A percentile compares a stretch with the other conserved stretches of the same genome.
phyloP scores from a whole-genome alignment of 2,888 invertebrate genomes.

The Rutpela maculata region DNA sequence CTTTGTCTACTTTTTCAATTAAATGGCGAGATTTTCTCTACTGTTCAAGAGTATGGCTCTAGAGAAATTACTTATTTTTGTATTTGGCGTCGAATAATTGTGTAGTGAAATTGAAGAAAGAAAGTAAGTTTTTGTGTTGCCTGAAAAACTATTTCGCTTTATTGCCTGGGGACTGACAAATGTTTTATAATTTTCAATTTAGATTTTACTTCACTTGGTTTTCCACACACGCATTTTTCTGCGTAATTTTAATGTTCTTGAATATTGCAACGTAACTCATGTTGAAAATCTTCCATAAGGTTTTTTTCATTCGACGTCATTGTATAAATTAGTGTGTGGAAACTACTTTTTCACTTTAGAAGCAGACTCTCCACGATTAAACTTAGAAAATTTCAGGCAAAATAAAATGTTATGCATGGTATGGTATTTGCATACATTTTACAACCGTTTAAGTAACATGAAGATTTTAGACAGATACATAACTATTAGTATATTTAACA shows the following conservation, averaged over 20 bases:
- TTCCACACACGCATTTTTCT: too few relatives aligned
- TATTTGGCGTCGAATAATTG: conserved; percentile 49
- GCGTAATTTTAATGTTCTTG: too few relatives aligned
- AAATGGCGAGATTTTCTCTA: conserved; percentile 7
- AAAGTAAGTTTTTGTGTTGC: conserved; percentile 3
- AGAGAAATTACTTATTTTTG: conserved; percentile 56
- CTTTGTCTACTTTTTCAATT: conserved; percentile 5
- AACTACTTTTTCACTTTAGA: too few relatives aligned
- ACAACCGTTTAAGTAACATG: not conserved
- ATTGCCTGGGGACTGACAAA: not conserved
- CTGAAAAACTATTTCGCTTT: not conserved
- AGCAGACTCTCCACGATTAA: not conserved
- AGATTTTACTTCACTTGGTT: too few relatives aligned
- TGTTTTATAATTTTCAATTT: not conserved
- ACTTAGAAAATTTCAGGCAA: not conserved
- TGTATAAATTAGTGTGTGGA: too few relatives aligned
- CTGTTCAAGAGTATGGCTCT: conserved; percentile 34
- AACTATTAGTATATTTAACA: too few relatives aligned
- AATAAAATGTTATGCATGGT: not conserved
- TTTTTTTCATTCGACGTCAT: too few relatives aligned
- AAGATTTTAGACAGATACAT: too few relatives aligned
- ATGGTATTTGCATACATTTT: conserved; percentile 7
- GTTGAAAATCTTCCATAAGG: too few relatives aligned
- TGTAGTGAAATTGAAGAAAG: conserved; percentile 10
- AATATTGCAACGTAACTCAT: too few relatives aligned